Base-by-base conservation (phyloP, 2,888 invertebrate species). In the Hypomecis punctinalis region DNA sequence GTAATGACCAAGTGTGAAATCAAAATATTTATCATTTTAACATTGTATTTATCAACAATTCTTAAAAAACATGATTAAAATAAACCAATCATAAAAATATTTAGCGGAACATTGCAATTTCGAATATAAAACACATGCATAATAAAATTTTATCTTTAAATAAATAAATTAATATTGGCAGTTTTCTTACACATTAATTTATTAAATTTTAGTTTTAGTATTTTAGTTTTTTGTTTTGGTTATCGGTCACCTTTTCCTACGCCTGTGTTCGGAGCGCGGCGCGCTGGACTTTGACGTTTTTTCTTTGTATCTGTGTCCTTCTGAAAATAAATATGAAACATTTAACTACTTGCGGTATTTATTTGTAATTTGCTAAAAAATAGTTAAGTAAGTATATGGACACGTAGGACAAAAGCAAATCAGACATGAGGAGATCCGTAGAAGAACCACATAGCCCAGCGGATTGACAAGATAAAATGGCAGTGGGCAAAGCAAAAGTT, bases 211-310 rank as follows among this genome's bases (percentile, higher is more conserved):
- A 10, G n/a, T 57, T 40, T 36, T 13, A 48, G 35, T 61, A 36
- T 65, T 60, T 55, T 10, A 61, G 54, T 69, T 62, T 67, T 9
- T 63, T 11, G 11, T 43, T 10, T 13, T 11, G 23, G 39, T 61
- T 54, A 5, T 8, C 40, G 46, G 56, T 88, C 76, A 92, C 74
- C 92, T 85, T 75, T 91, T 92, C 66, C 89, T 82, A 69, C 86
- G 92, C 57, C 88, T 82, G 68, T 92, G 91, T 67, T 92, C 92
- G 9, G 92, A 91, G 3, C 87, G 87, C 23, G 90, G 88, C 1
- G 77, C 89, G 61, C 73, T 80, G 8, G 90, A 81, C 69, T 92
- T 93, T 5, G 89, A 75, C 1, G 84, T 71, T 64, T 91, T 91
- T 5, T 89, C 90, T 66, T 91, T 92, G 67, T 89, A 88, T 68